Percentiles rank a stretch among this genome's conserved stretches.
Evolutionary conservation across 92 coral and sea anemone genomes (phyloP).

Genomic region (Palythoa grandiflora): DNA sequence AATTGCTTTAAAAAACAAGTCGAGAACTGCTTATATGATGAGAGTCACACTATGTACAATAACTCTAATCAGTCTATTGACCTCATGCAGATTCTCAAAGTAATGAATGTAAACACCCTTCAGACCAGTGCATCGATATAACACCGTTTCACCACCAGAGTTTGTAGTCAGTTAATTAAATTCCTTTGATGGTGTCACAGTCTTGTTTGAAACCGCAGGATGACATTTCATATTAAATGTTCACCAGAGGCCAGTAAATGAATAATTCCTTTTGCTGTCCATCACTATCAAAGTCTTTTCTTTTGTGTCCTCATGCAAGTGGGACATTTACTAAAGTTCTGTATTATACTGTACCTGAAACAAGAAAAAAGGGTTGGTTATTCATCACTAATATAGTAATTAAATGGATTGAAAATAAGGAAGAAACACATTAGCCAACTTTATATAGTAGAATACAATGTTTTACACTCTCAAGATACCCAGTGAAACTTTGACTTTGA

Average conservation of each 20-base stretch:
- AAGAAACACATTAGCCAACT: too few relatives aligned
- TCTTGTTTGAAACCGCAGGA: slow-evolving; percentile 10
- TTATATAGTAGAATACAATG: too few relatives aligned
- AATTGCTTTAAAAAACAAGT: slow-evolving; percentile 27
- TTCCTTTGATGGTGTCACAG: not conserved
- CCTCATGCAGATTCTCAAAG: slow-evolving; percentile 19
- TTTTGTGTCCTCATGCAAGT: not conserved
- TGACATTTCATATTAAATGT: slow-evolving; percentile 19
- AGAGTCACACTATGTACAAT: slow-evolving; percentile 12
- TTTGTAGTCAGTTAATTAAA: not conserved
- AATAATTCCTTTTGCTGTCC: not conserved
- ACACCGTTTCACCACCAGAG: not conserved
- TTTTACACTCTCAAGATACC: too few relatives aligned
- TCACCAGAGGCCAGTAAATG: slow-evolving; percentile 4
- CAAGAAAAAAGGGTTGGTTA: too few relatives aligned
- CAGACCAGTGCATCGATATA: not conserved
- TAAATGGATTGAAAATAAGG: too few relatives aligned
- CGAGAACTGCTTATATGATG: slow-evolving; percentile 13
- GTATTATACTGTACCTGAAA: too few relatives aligned
- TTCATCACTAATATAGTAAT: too few relatives aligned
- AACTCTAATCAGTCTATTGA: slow-evolving; percentile 16
- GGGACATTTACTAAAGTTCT: not conserved
- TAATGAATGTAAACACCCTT: slow-evolving; percentile 4
- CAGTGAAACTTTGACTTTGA: too few relatives aligned
- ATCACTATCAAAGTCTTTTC: too few relatives aligned